A percentile compares a stretch with the other conserved stretches of the same genome.
Conservation (phyloP, 2,113 vertebrate species). For the Pachypanchax playfairii region DNA sequence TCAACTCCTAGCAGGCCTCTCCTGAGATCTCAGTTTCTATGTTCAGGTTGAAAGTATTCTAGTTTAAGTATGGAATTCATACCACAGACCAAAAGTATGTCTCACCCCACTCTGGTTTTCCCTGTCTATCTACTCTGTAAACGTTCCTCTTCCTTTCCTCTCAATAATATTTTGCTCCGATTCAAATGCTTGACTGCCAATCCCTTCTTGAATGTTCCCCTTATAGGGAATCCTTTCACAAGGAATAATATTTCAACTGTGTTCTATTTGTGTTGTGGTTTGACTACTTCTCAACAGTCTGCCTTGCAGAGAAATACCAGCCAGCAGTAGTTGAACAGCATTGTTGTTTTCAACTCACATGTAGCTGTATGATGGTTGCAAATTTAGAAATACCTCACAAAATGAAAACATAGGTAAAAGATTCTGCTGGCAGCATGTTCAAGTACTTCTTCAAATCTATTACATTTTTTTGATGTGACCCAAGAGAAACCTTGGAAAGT, state of each 20-base stretch:
- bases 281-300: too few species aligned
- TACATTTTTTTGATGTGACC: too few species aligned
- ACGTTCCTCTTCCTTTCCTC: conserved; percentile 23
- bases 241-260: background rate
- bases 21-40: conserved; percentile 49
- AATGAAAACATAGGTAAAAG: background rate
- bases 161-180: conserved; percentile 27
- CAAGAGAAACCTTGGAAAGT: too few species aligned
- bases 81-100: conserved; percentile 65
- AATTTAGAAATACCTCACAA: background rate
- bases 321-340: background rate
- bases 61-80: conserved; percentile 46
- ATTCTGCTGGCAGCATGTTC: too few species aligned
- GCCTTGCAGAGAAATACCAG: background rate
- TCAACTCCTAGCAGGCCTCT: conserved; percentile 26
- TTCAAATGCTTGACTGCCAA: background rate
- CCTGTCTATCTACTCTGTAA: conserved; percentile 10
- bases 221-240: background rate
- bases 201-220: background rate
- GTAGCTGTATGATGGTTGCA: background rate
- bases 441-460: too few species aligned
- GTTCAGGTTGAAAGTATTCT: conserved; percentile 39
- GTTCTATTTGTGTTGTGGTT: background rate
- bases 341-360: too few species aligned
- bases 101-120: conserved; percentile 47